Evolutionary conservation across 2,888 invertebrate genomes (phyloP), one percentile per base, ranked within the genome.

Genomic region (Pristionchus entomophagus): DNA sequence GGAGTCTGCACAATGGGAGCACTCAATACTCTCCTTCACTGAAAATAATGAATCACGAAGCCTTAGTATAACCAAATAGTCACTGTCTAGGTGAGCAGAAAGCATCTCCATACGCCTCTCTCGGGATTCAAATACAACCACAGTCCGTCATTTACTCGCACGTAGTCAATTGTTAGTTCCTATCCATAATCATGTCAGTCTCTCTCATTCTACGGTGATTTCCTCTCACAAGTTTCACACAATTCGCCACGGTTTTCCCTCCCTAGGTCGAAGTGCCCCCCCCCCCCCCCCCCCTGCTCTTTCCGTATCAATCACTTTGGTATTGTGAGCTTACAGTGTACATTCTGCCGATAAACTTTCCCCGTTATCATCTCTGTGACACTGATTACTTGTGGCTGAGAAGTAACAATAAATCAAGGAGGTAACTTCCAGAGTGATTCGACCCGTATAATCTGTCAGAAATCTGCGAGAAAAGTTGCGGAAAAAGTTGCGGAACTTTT

Each of bases 1-100:
- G 90, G 89, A 78, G 88, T 89, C 6, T 53, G 84, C 14, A 77
- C 87, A 22, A 90, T 90, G 90, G 78, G 87, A 0, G 83, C 87
- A n/a, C 81, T 90, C 56, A 90, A 85, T n/a, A 73, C 35, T 2
- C 56, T 85, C 19, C 77, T 59, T 26, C 65, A 82, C 41, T 82
- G 32, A 78, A n/a, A 8, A 41, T 22, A 19, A 10, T 26, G 3
- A 10, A 45, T 22, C n/a, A 38, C 19, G 53, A 56, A 35, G 3
- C 56, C 32, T 35, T 3, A 32, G 56, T 26, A 12, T 0, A 4
- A 10, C 56, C 41, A 41, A 59, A 12, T 56, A 56, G 38, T 82
- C 59, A 59, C 26, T 41, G 38, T 56, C 53, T 45, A 56, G 35
- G 19, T 14, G 4, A 51, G 45, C 51, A 80, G 51, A 51, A 26